Base-by-base conservation (phyloP, 2,113 vertebrate species). In the Thymallus thymallus region DNA sequence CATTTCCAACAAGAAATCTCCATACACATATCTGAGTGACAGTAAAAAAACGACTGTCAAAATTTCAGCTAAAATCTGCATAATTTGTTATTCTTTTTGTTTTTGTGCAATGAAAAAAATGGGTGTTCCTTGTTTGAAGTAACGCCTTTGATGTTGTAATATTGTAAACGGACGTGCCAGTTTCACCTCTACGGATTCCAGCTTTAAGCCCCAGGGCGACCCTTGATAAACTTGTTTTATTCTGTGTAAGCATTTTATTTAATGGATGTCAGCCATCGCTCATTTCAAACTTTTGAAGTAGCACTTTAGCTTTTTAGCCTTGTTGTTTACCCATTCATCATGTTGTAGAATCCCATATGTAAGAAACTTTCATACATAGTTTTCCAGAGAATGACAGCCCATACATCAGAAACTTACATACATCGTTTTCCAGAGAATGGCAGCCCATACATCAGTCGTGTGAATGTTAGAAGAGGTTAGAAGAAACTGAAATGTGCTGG, bases 251-350 rank as follows among this genome's bases (percentile, higher is more conserved):
- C 10, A 35, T 51, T 32, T 76, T 79, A 18, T 69, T 72, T 60
- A 73, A 4, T 76, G 58, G 22, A 75, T 55, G 7, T 77, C 63
- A 66, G 29, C n/a, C n/a, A n/a, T n/a, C n/a, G n/a, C n/a, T 71
- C 9, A n/a, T 72, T 78, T 76, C 14, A 23, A 13, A 56, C 23
- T 71, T 81, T 41, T 76, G 10, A 76, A 73, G 71, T 87, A 88
- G 90, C 88, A 92, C 89, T 90, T 92, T 88, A 87, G 80, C 65
- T 69, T 56, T 6, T 60, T 4, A 2, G 10, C 77, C 24, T 74
- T 69, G 2, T 65, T 14, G 14, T 65, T 65, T 65, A 29, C 23
- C 29, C 18, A 20, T 65, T 65, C 16, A 32, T 29, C 29, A 30
- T 20, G 14, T 29, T 65, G 29, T 29, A 20, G 29, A 29, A 6